Evolutionary conservation across 2,797 vertebrate species (phyloP), one percentile per base, ranked within the genome.

Genomic region (Psittacula derbiana): DNA sequence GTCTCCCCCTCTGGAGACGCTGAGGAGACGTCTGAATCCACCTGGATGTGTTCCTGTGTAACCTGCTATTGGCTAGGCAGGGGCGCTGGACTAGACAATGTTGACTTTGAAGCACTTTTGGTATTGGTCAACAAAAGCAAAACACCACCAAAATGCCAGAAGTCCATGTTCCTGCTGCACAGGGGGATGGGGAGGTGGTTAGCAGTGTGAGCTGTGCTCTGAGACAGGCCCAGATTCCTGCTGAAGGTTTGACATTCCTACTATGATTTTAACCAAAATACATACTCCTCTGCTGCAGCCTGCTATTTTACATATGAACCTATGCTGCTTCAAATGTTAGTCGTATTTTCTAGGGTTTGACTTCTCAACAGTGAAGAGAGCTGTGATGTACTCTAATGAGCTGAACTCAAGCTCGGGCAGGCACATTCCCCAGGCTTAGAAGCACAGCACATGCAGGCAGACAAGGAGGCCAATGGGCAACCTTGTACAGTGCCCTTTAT

Each of bases 371-470:
- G 18, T 7, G 33, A 57, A 41, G 18, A 50, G 31, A 30, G 28
- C 16, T 88, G 44, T 1, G 0, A 19, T 33, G 33, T 8, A 21
- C 8, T 24, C 8, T 5, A 19, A 15, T 28, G 28, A 38, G 40
- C 15, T 23, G 50, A 43, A 16, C 15, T 25, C 5, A 3, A 44
- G 41, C 41, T 72, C 46, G 19, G 21, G 53, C 4, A 4, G 64
- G 46, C 2, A 1, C 3, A 1, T 38, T 52, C 12, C 16, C 14
- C 31, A 3, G 4, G 27, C 27, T 46, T 14, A 27, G 44, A 24
- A 69, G 28, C 36, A 23, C 0, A 8, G 18, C 2, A 0, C 0
- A 0, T 2, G 1, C 0, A 1, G 38, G 23, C 8, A 82, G 33
- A 30, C 30, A 57, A 58, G 25, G 16, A 57, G 31, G 9, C 16